Evolutionary conservation across 92 coral and sea anemone genomes (phyloP), one percentile per base, ranked within the genome.

Genomic region (Zoanthus sansibaricus): DNA sequence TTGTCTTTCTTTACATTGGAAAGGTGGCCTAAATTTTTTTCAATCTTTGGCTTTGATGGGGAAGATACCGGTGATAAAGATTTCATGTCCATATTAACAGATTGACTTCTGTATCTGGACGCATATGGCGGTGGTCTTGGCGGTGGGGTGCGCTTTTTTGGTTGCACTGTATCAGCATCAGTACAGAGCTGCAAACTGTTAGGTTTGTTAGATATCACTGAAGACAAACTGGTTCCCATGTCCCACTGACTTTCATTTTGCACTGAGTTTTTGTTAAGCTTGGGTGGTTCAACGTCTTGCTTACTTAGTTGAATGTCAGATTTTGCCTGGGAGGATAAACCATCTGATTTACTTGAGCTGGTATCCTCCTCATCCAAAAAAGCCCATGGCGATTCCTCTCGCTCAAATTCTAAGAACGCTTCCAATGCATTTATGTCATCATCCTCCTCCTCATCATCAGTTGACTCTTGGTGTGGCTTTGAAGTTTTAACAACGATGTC

Each of bases 331-430:
- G 73, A 3, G 31, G 20, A 25, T 64, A 13, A 13, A 21, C 75
- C 31, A 15, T 13, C 85, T 80, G 85, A 67, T 66, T 46, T 80
- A 47, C 73, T 80, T 25, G 85, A 80, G n/a, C 75, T 7, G 18
- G 85, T 18, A 67, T 80, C 85, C 51, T 80, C 85, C 59, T 67
- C 85, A 68, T 80, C 85, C 58, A 80, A 48, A 68, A 80, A 80
- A 5, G 85, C 85, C 85, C 85, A 80, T 1, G 85, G 85, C 42
- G 85, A 80, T 25, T 80, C 85, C 66, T 80, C 55, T 17, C 85
- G 66, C 44, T 80, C 85, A 80, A 80, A 80, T 46, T 80, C 85
- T 72, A 80, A 20, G 75, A 80, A 80, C 47, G 85, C 85, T 46
- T 80, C 85, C 70, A 80, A 71, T 44, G 75, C 75, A 9, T 25